Evolutionary conservation across 2,113 vertebrate genomes (phyloP).

Genomic region (Dasyornis broadbenti): DNA sequence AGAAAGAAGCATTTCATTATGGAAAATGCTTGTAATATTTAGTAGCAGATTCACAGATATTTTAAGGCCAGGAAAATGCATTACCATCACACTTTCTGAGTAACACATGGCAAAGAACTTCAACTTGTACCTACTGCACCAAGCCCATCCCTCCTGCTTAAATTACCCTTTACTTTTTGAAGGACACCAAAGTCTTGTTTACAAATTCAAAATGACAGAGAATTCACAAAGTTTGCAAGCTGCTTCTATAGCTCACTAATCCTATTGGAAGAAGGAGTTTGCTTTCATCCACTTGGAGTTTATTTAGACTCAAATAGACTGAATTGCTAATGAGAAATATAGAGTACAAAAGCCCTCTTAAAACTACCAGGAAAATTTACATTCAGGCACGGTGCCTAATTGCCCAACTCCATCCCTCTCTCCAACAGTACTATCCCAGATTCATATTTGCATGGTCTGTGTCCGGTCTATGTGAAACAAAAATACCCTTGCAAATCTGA

Average conservation of each 20-base stretch:
- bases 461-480: neutral
- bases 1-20: neutral
- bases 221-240: neutral
- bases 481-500: neutral
- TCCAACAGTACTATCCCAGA: neutral
- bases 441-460: neutral
- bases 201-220: neutral
- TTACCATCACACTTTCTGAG: neutral
- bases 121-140: neutral
- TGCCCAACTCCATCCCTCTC: neutral
- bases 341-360: neutral
- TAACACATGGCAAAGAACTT: neutral
- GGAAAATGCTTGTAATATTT: neutral
- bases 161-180: neutral
- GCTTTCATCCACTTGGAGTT: neutral
- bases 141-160: neutral
- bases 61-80: neutral
- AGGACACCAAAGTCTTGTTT: neutral
- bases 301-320: neutral
- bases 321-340: neutral
- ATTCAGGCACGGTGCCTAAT: neutral
- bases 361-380: neutral
- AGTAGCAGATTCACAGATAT: neutral
- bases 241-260: neutral
- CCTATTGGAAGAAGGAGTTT: neutral